Conservation (phyloP, 2,888 invertebrate genomes). For the Heliconius charithonia region DNA sequence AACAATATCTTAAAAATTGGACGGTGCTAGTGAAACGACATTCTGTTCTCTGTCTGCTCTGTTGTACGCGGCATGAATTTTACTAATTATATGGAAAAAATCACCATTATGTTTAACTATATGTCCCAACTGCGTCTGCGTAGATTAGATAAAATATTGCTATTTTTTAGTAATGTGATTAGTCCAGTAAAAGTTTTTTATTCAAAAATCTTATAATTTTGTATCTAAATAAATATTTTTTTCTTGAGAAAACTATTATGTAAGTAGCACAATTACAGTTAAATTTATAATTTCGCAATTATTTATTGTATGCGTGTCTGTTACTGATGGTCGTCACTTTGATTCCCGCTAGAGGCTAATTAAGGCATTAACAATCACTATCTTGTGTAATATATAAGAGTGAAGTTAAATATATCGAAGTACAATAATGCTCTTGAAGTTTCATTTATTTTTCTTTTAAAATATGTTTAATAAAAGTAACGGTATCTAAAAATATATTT, state of each 20-base stretch:
- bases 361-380: not conserved
- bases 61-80: not conserved
- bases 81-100: not conserved
- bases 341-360: not conserved
- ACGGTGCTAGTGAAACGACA: not conserved
- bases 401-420: constrained; percentile 5
- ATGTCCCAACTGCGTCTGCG: not conserved
- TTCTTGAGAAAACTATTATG: not conserved
- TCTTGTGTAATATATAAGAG: not conserved
- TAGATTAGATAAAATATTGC: no score
- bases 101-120: not conserved
- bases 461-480: no score
- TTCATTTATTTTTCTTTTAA: not conserved
- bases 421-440: not conserved
- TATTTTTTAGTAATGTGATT: no score
- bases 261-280: not conserved
- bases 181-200: no score
- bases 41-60: not conserved
- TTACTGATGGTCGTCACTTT: not conserved
- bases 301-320: not conserved
- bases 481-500: no score
- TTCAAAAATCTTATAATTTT: no score
- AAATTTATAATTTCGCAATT: not conserved
- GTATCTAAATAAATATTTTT: no score
- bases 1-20: not conserved